Base-by-base conservation (phyloP, 2,113 vertebrate genomes). In the Dascyllus trimaculatus region DNA sequence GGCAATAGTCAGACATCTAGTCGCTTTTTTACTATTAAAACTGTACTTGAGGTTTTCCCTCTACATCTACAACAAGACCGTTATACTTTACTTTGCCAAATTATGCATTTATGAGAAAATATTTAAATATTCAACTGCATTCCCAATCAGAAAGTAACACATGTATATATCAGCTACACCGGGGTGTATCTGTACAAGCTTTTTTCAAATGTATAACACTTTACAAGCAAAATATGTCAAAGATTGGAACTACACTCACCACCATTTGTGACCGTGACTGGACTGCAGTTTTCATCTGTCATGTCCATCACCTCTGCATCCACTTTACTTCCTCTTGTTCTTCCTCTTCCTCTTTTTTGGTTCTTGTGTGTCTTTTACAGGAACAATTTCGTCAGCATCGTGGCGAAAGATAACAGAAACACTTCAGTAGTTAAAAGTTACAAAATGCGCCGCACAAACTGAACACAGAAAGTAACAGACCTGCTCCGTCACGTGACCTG, bases 261-360 rank as follows among this genome's bases (percentile, higher is more conserved):
- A 54, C 65, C 71, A 2, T 64, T 83, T 29, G 49, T 17, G n/a
- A 46, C 54, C 1, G 54, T 22, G 11, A 21, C 61, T 0, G 35
- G 26, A 64, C 48, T 59, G n/a, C 40, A 29, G 52, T 49, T 73
- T 35, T 84, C 25, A 29, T 72, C 71, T 52, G 74, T 40, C 51
- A 8, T 48, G 57, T 92, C 91, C 91, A 93, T 94, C 86, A 60
- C 71, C 5, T 32, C 69, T 60, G 43, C 0, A 61, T 57, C 13
- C 69, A 26, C 60, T 25, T 32, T 63, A 6, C 46, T 64, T 78
- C 53, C 51, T 53, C 65, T 49, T 71, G 3, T 24, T 21, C 67
- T 71, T 74, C 86, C 75, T 77, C 86, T 81, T 88, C 89, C 84
- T 69, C 81, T 82, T 88, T 85, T 71, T 74, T 67, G 15, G 63